phyloP scores from a whole-genome alignment of 2,888 invertebrate genomes.

The Drosophila vallismaia region DNA sequence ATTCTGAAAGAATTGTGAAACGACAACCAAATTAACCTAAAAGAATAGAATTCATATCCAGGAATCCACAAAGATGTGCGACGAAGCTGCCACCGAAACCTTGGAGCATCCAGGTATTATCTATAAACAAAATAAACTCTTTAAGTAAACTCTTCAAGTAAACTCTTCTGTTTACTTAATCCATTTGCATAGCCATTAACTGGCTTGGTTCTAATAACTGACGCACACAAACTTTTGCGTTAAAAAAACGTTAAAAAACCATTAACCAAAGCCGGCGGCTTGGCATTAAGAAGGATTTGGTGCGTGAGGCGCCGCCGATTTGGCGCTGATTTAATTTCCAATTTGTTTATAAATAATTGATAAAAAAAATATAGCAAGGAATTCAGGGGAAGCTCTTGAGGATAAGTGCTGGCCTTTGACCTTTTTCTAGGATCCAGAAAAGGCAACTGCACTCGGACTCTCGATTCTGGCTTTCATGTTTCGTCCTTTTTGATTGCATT shows the following conservation, averaged over 20 bases:
- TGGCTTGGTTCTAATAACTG: conserved; percentile 7
- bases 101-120: conserved; percentile 50
- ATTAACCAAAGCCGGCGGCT: conserved; percentile 32
- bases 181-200: conserved; percentile 42
- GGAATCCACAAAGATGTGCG: conserved; percentile 52
- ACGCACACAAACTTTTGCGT: background rate
- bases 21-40: conserved; percentile 6
- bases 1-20: conserved; percentile 1
- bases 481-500: too few relatives aligned
- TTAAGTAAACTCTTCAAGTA: conserved; percentile 12
- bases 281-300: background rate
- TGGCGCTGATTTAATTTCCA: background rate
- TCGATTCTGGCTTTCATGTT: too few relatives aligned
- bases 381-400: conserved; percentile 14
- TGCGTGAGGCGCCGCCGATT: background rate
- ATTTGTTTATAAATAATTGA: conserved; percentile 30
- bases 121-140: background rate
- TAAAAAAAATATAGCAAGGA: conserved; percentile 14
- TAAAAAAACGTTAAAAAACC: conserved; percentile 27
- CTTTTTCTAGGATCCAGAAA: conserved; percentile 10
- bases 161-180: conserved; percentile 19
- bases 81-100: conserved; percentile 48
- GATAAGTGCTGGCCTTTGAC: conserved; percentile 3
- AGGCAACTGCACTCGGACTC: conserved; percentile 9
- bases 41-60: background rate